Conservation (phyloP, 2,888 invertebrate genomes). For the Temnothorax ravouxi region DNA sequence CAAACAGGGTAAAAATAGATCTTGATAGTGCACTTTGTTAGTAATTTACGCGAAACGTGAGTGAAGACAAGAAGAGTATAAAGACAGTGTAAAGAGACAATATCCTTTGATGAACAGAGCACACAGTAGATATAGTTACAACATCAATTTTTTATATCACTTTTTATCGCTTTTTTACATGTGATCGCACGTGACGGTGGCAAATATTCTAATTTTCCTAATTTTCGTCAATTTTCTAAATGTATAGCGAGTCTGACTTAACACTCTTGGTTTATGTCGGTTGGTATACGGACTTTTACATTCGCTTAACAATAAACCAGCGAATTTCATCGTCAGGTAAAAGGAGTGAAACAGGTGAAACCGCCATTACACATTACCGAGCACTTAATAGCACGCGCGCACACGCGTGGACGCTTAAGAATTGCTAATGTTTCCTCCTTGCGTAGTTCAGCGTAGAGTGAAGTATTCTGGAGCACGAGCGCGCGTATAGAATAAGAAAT, state of each 20-base stretch:
- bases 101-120: background rate
- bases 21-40: background rate
- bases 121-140: background rate
- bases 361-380: constrained; percentile 68
- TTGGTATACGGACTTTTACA: background rate
- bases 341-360: constrained; percentile 36
- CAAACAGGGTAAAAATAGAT: background rate
- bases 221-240: background rate
- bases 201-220: background rate
- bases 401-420: constrained; percentile 44
- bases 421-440: constrained; percentile 52
- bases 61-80: background rate
- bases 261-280: background rate
- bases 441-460: constrained; percentile 75
- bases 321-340: constrained; percentile 14
- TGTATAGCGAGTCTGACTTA: background rate
- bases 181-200: background rate
- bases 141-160: background rate
- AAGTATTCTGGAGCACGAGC: constrained; percentile 34
- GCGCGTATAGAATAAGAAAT: constrained; percentile 41
- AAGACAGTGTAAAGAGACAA: background rate
- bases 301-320: constrained; percentile 1
- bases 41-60: constrained; percentile 16
- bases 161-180: background rate
- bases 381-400: constrained; percentile 75